Conservation (phyloP, 2,888 invertebrate genomes). For the Callyntrura sp. region DNA sequence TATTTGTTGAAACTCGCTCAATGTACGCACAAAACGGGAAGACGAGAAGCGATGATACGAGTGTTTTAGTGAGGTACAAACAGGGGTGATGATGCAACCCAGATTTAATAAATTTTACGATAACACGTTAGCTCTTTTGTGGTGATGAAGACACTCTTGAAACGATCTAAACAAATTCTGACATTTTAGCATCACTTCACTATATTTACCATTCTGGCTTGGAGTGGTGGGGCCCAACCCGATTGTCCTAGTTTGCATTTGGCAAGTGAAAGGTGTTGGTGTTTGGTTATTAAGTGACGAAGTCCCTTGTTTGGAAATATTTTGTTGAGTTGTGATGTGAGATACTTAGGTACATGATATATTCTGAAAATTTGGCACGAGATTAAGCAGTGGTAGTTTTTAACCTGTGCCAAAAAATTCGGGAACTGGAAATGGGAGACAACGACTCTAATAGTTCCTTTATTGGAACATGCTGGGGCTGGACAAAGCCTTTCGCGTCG, state of each 20-base stretch:
- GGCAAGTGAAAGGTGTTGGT: constrained; percentile 1
- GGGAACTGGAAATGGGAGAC: constrained; percentile 68
- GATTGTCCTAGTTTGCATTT: not conserved
- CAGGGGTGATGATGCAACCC: not conserved
- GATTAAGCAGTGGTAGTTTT: not conserved
- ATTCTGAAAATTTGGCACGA: too few relatives aligned
- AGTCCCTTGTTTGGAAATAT: not conserved
- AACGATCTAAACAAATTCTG: constrained; percentile 18
- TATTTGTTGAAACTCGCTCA: constrained; percentile 23
- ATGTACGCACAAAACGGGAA: constrained; percentile 16
- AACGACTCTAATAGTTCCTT: constrained; percentile 64
- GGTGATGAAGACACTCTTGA: not conserved
- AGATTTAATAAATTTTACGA: not conserved
- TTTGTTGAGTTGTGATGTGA: not conserved
- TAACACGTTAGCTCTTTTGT: not conserved
- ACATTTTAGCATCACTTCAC: not conserved
- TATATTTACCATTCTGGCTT: not conserved
- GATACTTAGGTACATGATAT: too few relatives aligned
- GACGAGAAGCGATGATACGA: constrained; percentile 16
- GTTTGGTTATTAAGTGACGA: not conserved
- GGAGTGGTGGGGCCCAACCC: not conserved
- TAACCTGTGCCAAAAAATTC: too few relatives aligned
- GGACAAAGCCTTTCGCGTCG: constrained; percentile 65
- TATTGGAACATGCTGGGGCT: constrained; percentile 72
- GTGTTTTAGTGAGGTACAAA: not conserved